A percentile compares a stretch with the other conserved stretches of the same genome.
Evolutionary conservation across 2,113 vertebrate genomes (phyloP).

Genomic region (Lucifuga dentata): DNA sequence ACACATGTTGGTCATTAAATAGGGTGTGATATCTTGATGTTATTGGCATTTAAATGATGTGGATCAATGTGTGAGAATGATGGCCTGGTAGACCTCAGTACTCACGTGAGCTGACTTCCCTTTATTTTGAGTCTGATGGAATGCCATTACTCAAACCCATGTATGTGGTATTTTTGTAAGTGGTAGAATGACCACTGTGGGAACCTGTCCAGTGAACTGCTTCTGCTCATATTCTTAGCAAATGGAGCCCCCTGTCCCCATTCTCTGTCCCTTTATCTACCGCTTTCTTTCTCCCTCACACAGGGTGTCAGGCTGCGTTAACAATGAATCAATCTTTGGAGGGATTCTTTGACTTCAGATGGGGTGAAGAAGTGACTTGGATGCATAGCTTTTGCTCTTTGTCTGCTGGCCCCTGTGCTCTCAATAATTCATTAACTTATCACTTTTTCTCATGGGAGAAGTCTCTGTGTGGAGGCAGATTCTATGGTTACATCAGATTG

Average conservation of each 20-base stretch:
- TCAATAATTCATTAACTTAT: constrained; percentile 85
- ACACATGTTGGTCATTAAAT: constrained; percentile 4
- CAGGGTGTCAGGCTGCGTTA: constrained; percentile 85
- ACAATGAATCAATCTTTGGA: constrained; percentile 88
- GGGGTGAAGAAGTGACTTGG: constrained; percentile 81
- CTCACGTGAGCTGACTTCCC: constrained; percentile 53
- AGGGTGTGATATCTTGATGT: constrained; percentile 4
- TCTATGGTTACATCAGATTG: constrained; percentile 31
- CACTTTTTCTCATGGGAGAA: constrained; percentile 78
- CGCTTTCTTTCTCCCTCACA: constrained; percentile 81
- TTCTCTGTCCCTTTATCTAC: constrained; percentile 82
- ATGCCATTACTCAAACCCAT: constrained; percentile 66
- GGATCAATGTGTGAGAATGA: not conserved
- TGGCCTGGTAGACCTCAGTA: constrained; percentile 3
- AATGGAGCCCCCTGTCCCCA: constrained; percentile 77
- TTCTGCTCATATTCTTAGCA: constrained; percentile 81
- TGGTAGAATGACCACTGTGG: constrained; percentile 76
- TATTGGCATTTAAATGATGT: constrained; percentile 10
- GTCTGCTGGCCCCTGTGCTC: constrained; percentile 75
- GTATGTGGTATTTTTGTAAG: constrained; percentile 64
- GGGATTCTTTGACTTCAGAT: constrained; percentile 86
- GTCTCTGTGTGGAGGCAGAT: constrained; percentile 43
- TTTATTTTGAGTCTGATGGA: constrained; percentile 67
- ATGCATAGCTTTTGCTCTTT: constrained; percentile 78
- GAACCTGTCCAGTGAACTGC: constrained; percentile 79